Base-by-base conservation (phyloP, 2,797 vertebrate species). In the Cuculus canorus region DNA sequence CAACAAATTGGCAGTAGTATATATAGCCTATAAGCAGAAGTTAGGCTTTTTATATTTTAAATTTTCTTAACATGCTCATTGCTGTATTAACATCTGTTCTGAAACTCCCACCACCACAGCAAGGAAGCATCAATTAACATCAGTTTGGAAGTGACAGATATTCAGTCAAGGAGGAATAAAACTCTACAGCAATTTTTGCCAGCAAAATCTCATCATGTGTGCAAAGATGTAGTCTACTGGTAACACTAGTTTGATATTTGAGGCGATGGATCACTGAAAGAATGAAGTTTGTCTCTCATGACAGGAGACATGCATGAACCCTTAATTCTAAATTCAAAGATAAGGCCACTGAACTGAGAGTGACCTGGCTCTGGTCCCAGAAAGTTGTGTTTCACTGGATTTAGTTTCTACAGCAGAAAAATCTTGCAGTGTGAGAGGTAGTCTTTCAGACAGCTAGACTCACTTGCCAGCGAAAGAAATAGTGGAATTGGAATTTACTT, bases 71-170 rank as follows among this genome's bases (percentile, higher is more conserved):
- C 75, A 35, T 21, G 18, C 57, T 94, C 57, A 80, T 61, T 95
- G 86, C 93, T 78, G 41, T 94, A 94, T 92, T 94, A 95, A 90
- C 86, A 94, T 96, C 94, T 96, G 81, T 71, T 96, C 90, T 92
- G 92, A 92, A 93, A 90, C 90, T 93, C 75, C 90, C 71, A 93
- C 91, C 75, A 90, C 66, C 41, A 8, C 48, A 88, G 86, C 78
- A 97, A 93, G 64, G 75, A 95, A 73, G 48, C 94, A 96, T 95
- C 94, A 94, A 96, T 95, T 96, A 95, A 93, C 91, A 94, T 96
- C 92, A 60, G 64, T 93, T 96, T 96, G 77, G 39, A 88, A 94
- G 90, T 93, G 95, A 96, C 95, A 96, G 94, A 93, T 95, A 94
- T 39, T 95, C 91, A 90, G 82, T 85, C 91, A 96, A 88, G 90